These are phyloP conservation scores for Nephotettix cincticeps DNA, from an alignment of 1,140 invertebrate species.

Conservation along the genomic window DNA sequence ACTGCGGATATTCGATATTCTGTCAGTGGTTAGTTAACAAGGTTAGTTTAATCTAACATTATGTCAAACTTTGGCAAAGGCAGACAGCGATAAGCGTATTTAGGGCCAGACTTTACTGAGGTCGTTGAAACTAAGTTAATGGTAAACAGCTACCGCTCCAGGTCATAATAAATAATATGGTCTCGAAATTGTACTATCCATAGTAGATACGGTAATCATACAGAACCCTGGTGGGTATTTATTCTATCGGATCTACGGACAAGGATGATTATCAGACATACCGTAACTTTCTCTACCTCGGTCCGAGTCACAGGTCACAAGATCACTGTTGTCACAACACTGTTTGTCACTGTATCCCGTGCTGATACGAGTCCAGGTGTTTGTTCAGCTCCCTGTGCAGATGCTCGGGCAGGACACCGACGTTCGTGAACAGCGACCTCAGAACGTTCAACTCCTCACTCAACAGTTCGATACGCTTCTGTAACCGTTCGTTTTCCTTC, in stretches of 20 bases:
- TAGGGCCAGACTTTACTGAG: constrained; percentile 4
- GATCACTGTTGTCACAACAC: not conserved
- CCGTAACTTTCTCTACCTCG: not conserved
- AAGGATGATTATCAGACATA: not conserved
- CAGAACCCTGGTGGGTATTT: not conserved
- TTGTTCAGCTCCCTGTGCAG: constrained; percentile 69
- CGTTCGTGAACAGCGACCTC: constrained; percentile 72
- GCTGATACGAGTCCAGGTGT: constrained; percentile 66
- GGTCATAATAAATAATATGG: constrained; percentile 13
- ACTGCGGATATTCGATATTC: too few species aligned
- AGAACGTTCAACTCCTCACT: constrained; percentile 90
- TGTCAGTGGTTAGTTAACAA: not conserved
- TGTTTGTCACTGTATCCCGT: constrained; percentile 39
- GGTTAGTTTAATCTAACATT: constrained; percentile 12
- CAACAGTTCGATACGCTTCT: constrained; percentile 90
- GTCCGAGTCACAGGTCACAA: not conserved
- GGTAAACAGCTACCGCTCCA: not conserved
- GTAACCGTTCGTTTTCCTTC: constrained; percentile 89
- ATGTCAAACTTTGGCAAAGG: constrained; percentile 5
- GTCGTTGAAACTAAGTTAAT: constrained; percentile 1
- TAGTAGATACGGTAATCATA: not conserved
- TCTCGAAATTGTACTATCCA: constrained; percentile 7
- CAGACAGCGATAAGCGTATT: constrained; percentile 17
- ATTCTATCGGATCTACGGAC: too few species aligned
- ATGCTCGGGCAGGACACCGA: constrained; percentile 68